phyloP scores from a whole-genome alignment of 2,113 vertebrate species.

The Maylandia zebra region DNA sequence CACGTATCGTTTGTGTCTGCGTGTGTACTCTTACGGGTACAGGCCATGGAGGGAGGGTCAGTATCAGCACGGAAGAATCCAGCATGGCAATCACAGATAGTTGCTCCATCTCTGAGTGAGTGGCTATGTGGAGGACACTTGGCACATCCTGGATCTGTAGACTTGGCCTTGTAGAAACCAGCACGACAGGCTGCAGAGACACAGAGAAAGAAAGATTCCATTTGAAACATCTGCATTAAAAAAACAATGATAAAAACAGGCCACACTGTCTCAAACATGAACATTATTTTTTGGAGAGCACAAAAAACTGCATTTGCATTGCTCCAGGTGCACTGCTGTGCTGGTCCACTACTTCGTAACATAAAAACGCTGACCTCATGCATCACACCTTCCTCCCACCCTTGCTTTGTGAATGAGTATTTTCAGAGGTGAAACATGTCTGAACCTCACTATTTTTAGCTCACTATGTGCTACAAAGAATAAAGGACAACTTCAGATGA shows the following conservation, averaged over 20 bases:
- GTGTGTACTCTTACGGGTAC: slow-evolving; percentile 54
- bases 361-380: background rate
- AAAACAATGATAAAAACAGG: background rate
- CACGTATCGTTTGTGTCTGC: background rate
- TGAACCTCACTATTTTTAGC: background rate
- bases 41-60: slow-evolving; percentile 59
- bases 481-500: background rate
- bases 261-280: background rate
- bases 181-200: slow-evolving; percentile 43
- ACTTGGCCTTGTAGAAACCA: slow-evolving; percentile 59
- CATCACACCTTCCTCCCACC: background rate
- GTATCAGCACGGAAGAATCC: slow-evolving; percentile 56
- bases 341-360: background rate
- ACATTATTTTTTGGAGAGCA: background rate
- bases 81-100: slow-evolving; percentile 50
- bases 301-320: background rate
- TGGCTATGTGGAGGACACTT: slow-evolving; percentile 66
- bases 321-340: background rate
- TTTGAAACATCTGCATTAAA: background rate
- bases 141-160: slow-evolving; percentile 41
- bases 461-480: background rate
- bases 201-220: background rate
- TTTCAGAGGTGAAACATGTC: background rate
- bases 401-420: background rate
- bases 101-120: slow-evolving; percentile 46